These are phyloP conservation scores for Campoletis raptor DNA, from an alignment of 2,888 invertebrate genomes.

Conservation along the genomic window DNA sequence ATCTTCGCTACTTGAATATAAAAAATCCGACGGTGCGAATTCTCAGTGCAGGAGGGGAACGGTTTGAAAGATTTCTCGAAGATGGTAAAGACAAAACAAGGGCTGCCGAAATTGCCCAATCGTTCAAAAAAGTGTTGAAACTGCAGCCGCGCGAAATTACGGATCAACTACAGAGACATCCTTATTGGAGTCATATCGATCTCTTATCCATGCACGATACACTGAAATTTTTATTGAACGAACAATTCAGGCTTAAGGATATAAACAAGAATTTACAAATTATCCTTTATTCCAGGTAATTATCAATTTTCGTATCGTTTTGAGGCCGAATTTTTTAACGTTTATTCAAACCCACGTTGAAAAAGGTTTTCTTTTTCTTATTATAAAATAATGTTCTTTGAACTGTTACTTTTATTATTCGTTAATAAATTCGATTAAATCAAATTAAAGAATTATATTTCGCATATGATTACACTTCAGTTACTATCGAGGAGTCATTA, in stretches of 20 bases:
- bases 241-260: constrained; percentile 86
- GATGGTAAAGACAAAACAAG: background rate
- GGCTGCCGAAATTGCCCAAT: constrained; percentile 6
- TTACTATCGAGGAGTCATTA: too few relatives aligned
- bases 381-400: too few relatives aligned
- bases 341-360: too few relatives aligned
- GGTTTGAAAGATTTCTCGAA: constrained; percentile 84
- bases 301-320: background rate
- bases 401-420: too few relatives aligned
- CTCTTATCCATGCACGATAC: constrained; percentile 87
- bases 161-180: constrained; percentile 86
- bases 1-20: constrained; percentile 85
- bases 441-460: too few relatives aligned
- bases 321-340: background rate
- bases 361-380: too few relatives aligned
- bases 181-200: constrained; percentile 88
- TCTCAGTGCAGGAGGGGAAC: constrained; percentile 82
- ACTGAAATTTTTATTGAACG: constrained; percentile 86
- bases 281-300: constrained; percentile 90
- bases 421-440: too few relatives aligned
- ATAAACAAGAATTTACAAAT: constrained; percentile 88
- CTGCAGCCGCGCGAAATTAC: constrained; percentile 79
- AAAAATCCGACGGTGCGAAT: constrained; percentile 85
- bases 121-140: constrained; percentile 69
- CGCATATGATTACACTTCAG: too few relatives aligned